Evolutionary conservation across 2,797 vertebrate genomes (phyloP).

Genomic region (Myiothlypis chrysogaster): DNA sequence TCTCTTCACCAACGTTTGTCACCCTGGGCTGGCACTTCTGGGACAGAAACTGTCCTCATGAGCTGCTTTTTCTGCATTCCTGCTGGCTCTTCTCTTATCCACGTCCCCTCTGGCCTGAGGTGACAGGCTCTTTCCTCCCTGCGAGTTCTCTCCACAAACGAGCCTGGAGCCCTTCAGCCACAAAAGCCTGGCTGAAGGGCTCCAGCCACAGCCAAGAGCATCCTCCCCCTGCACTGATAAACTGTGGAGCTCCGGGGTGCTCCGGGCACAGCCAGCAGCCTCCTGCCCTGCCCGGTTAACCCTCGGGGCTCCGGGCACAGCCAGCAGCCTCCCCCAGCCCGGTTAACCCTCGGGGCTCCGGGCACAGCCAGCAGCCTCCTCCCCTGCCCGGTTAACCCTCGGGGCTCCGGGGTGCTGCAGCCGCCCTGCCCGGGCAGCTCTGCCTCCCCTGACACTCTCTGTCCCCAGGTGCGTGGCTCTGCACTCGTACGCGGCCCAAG

Average conservation of each 20-base stretch:
- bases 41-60: background rate
- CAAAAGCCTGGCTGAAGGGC: background rate
- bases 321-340: background rate
- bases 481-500: slow-evolving; percentile 83
- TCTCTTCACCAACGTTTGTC: fast-evolving
- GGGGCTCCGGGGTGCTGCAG: fast-evolving
- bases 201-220: background rate
- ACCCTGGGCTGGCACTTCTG: background rate
- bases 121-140: background rate
- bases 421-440: fast-evolving
- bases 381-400: background rate
- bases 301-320: fast-evolving
- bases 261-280: too few species aligned
- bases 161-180: too few species aligned
- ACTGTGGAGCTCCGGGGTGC: too few species aligned
- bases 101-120: background rate
- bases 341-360: background rate
- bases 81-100: background rate
- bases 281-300: background rate
- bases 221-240: background rate
- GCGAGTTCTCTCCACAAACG: fast-evolving
- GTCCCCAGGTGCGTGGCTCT: slow-evolving; percentile 86
- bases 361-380: too few species aligned
- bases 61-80: background rate
- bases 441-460: background rate